Conservation (phyloP, 1,140 invertebrate species). For the Lepidurus apus region DNA sequence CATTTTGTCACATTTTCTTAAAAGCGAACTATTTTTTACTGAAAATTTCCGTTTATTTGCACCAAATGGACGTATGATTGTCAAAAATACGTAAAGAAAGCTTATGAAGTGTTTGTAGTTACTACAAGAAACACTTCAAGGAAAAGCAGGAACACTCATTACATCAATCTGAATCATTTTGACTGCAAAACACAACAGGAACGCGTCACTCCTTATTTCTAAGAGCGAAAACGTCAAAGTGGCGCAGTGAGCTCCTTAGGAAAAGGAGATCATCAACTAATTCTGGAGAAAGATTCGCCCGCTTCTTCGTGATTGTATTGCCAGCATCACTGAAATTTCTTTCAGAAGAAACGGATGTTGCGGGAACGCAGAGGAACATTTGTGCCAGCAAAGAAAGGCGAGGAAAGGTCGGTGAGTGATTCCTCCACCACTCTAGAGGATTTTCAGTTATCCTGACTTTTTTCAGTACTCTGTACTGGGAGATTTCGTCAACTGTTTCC, state of each 20-base stretch:
- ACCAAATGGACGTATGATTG: background rate
- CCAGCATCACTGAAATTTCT: background rate
- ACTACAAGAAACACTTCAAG: background rate
- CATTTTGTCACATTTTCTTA: background rate
- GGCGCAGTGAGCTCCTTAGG: background rate
- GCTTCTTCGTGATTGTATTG: constrained; percentile 10
- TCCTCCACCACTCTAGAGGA: background rate
- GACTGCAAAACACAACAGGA: background rate
- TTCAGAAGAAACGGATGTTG: background rate
- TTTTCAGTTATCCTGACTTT: constrained; percentile 6
- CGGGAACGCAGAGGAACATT: background rate
- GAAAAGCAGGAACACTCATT: constrained; percentile 5
- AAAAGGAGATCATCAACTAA: constrained; percentile 19
- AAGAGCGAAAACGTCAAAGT: no score
- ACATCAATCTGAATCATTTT: background rate
- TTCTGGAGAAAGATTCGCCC: constrained; percentile 10
- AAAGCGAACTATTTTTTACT: background rate
- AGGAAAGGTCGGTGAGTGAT: background rate
- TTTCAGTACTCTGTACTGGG: background rate
- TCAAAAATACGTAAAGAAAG: constrained; percentile 7
- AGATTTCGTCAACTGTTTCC: background rate
- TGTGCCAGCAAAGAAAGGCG: background rate
- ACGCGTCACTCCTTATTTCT: background rate
- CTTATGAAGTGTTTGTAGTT: background rate
- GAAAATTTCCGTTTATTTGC: background rate